A percentile compares a stretch with the other conserved stretches of the same genome.
These are phyloP conservation scores for Apantesis nais DNA, from an alignment of 2,888 invertebrate species.

Conservation along the genomic window DNA sequence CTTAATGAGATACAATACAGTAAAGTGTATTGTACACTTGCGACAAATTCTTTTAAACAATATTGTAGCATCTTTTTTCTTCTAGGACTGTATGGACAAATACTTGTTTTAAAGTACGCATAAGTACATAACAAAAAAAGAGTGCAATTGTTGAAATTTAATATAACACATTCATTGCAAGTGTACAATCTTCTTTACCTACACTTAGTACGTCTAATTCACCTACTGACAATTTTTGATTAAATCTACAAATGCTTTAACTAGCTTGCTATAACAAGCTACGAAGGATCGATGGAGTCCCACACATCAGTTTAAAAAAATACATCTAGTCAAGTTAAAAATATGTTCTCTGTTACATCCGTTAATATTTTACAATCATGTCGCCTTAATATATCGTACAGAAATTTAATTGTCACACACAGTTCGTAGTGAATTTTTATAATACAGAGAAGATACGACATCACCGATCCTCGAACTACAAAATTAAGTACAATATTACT, in stretches of 20 bases:
- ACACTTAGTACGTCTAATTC: conserved; percentile 55
- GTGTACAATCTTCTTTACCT: conserved; percentile 27
- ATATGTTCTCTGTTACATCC: conserved; percentile 16
- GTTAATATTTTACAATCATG: conserved; percentile 9
- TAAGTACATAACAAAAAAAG: conserved; percentile 20
- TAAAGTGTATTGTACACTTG: conserved; percentile 41
- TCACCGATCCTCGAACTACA: conserved; percentile 65
- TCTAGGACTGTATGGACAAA: conserved; percentile 13
- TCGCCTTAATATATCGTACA: conserved; percentile 4
- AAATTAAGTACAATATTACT: conserved; percentile 81
- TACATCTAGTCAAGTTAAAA: conserved; percentile 32
- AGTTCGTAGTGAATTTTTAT: conserved; percentile 8
- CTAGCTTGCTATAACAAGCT: conserved; percentile 84
- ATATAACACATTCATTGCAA: conserved; percentile 27
- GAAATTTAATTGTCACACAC: conserved; percentile 15
- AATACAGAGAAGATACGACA: conserved; percentile 28
- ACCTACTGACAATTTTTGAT: conserved; percentile 70
- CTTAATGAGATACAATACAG: conserved; percentile 57
- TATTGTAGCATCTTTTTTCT: conserved; percentile 12
- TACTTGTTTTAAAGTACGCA: conserved; percentile 19
- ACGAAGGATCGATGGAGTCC: conserved; percentile 57
- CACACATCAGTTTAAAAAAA: conserved; percentile 39
- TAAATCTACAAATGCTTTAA: conserved; percentile 83
- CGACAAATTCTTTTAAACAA: conserved; percentile 22
- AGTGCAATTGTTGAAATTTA: not conserved